phyloP scores from a whole-genome alignment of 2,113 vertebrate genomes.

The Jaculus jaculus region DNA sequence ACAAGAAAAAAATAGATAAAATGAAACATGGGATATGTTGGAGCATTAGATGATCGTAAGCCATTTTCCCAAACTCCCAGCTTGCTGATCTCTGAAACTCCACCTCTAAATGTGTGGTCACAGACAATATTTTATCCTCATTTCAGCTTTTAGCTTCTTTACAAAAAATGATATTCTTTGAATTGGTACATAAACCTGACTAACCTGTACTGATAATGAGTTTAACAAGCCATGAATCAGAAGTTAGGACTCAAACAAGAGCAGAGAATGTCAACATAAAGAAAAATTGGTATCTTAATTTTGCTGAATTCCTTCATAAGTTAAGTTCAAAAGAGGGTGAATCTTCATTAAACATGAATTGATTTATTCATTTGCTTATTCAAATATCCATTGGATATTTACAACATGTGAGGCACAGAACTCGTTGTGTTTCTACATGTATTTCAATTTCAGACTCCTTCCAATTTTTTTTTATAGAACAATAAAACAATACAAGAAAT shows the following conservation, averaged over 20 bases:
- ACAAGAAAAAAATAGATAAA: neutral
- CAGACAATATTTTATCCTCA: neutral
- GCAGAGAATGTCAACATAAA: neutral
- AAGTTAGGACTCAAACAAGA: neutral
- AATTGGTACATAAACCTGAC: neutral
- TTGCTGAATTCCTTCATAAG: neutral
- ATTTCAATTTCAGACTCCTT: conserved; percentile 16
- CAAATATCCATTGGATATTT: neutral
- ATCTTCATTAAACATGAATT: neutral
- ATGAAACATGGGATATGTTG: neutral
- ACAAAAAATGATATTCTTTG: neutral
- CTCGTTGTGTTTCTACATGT: neutral
- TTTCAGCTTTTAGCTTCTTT: neutral
- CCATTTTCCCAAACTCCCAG: neutral
- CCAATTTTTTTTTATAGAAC: neutral
- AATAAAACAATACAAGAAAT: conserved; percentile 2
- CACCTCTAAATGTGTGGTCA: rapidly evolving
- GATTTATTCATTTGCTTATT: neutral
- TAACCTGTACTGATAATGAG: conserved; percentile 2
- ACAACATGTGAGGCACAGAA: rapidly evolving
- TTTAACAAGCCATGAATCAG: neutral
- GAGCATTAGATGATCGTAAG: neutral
- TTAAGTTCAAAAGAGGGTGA: neutral
- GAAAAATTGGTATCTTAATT: conserved; percentile 2
- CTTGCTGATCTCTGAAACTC: neutral